phyloP scores from a whole-genome alignment of 2,888 invertebrate species.

The Ditula angustiorana region DNA sequence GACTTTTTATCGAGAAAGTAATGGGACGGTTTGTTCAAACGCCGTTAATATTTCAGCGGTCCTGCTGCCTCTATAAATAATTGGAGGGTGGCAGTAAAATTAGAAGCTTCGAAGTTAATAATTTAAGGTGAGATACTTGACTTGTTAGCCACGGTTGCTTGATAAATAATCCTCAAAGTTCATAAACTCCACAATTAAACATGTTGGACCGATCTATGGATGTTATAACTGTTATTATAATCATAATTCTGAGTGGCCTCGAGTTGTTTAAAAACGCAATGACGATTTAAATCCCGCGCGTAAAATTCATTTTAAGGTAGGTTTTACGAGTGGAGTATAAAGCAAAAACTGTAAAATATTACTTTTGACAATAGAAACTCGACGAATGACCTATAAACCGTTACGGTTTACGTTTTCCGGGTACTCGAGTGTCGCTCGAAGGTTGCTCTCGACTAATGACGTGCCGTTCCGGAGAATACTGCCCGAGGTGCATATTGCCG shows the following conservation, averaged over 20 bases:
- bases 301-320: constrained; percentile 24
- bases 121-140: neutral
- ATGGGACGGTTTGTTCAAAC: constrained; percentile 2
- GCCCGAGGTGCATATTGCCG: too few relatives aligned
- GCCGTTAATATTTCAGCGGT: neutral
- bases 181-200: neutral
- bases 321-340: constrained; percentile 48
- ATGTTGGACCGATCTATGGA: neutral
- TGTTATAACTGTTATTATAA: neutral
- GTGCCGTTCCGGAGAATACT: too few relatives aligned
- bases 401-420: constrained; percentile 44
- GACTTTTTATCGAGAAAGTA: constrained; percentile 14
- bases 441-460: too few relatives aligned
- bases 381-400: constrained; percentile 50
- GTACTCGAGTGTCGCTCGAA: constrained; percentile 23
- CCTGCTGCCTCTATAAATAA: constrained; percentile 12
- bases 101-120: neutral
- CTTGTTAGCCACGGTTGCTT: constrained; percentile 1
- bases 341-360: constrained; percentile 50
- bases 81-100: neutral
- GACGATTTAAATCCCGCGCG: constrained; percentile 3
- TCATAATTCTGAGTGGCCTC: neutral
- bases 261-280: neutral
- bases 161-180: neutral
- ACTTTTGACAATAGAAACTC: constrained; percentile 52